Percentiles rank a stretch among this genome's conserved stretches.
phyloP scores from a whole-genome alignment of 2,888 invertebrate species.

The Hemaris fuciformis region DNA sequence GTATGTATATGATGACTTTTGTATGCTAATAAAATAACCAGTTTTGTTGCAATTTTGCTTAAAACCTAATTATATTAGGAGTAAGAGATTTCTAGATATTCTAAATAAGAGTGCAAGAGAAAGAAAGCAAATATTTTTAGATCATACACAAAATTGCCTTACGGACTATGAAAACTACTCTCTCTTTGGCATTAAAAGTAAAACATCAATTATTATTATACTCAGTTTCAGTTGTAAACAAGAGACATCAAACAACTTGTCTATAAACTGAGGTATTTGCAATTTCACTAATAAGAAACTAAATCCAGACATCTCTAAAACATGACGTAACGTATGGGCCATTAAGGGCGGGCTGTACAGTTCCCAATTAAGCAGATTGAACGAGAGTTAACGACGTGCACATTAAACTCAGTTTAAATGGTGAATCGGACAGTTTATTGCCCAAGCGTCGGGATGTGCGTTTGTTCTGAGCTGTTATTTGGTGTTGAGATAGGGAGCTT shows the following conservation, averaged over 20 bases:
- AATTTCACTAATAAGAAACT: slow-evolving; percentile 26
- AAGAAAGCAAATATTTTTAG: too few relatives aligned
- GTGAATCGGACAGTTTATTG: slow-evolving; percentile 73
- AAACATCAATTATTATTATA: too few relatives aligned
- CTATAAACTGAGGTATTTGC: slow-evolving; percentile 13
- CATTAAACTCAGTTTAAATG: slow-evolving; percentile 72
- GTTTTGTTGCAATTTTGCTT: too few relatives aligned
- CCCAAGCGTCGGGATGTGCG: slow-evolving; percentile 55
- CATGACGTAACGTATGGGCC: slow-evolving; percentile 45
- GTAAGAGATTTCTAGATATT: too few relatives aligned
- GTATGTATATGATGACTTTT: too few relatives aligned
- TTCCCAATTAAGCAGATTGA: slow-evolving; percentile 79
- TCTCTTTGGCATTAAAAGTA: too few relatives aligned
- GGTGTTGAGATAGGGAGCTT: not conserved
- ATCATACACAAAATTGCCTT: not conserved
- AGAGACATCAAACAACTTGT: not conserved
- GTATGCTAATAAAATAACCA: too few relatives aligned
- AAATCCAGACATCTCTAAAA: slow-evolving; percentile 29
- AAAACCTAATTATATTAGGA: too few relatives aligned
- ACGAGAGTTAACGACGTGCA: slow-evolving; percentile 61
- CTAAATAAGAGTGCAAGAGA: too few relatives aligned
- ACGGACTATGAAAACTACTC: not conserved
- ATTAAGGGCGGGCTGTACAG: slow-evolving; percentile 62
- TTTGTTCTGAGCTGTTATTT: slow-evolving; percentile 30
- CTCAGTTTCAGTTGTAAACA: not conserved